Percentiles rank a stretch among this genome's conserved stretches.
Conservation (phyloP, 2,113 vertebrate genomes). For the Syngnathus scovelli region DNA sequence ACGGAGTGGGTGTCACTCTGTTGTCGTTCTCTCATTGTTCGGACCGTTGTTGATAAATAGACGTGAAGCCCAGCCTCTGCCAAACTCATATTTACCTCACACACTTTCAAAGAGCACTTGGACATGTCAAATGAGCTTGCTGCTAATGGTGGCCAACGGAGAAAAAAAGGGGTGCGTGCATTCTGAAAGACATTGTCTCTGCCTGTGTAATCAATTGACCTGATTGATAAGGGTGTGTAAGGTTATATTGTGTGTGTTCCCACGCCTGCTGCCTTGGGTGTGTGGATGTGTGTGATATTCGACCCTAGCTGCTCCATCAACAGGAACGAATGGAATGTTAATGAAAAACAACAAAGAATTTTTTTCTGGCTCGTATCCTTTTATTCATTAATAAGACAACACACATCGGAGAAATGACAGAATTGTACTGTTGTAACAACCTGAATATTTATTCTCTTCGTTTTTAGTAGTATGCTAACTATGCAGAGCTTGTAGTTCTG, state of each 20-base stretch:
- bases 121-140: slow-evolving; percentile 57
- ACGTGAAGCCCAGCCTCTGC: slow-evolving; percentile 19
- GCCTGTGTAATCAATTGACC: slow-evolving; percentile 65
- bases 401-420: background rate
- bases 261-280: slow-evolving; percentile 4
- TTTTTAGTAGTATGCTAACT: background rate
- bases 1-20: slow-evolving; percentile 30
- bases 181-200: slow-evolving; percentile 53
- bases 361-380: slow-evolving; percentile 6
- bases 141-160: slow-evolving; percentile 43
- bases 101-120: slow-evolving; percentile 46
- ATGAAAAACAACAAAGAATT: slow-evolving; percentile 66
- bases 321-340: slow-evolving; percentile 64
- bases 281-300: slow-evolving; percentile 32
- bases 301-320: slow-evolving; percentile 58
- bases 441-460: background rate
- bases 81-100: slow-evolving; percentile 50
- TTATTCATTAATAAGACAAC: background rate
- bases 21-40: slow-evolving; percentile 36
- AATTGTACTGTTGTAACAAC: background rate
- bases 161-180: slow-evolving; percentile 38
- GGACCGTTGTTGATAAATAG: slow-evolving; percentile 49
- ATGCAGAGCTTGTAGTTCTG: background rate
- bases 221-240: slow-evolving; percentile 69
- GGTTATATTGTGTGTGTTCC: slow-evolving; percentile 56